Base-by-base conservation (phyloP, 2,113 vertebrate species). In the Myotis brandtii region DNA sequence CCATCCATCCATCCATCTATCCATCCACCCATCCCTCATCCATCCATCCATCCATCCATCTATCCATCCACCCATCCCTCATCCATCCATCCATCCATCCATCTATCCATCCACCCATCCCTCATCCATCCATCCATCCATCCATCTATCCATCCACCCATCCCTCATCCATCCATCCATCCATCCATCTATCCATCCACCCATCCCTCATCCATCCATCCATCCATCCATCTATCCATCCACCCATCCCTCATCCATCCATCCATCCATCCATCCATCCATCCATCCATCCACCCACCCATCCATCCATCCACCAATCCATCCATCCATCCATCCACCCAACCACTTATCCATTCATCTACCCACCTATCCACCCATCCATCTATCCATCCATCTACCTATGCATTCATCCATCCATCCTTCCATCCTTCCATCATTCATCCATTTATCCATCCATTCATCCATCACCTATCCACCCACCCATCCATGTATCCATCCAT, bases 31-130 rank as follows among this genome's bases (percentile, higher is more conserved):
- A 18, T 6, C 27, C 59, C 3, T 9, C 9, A 9, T 25, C 21
- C 56, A 59, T 59, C 8, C 56, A 59, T 21, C 21, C 20, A 9
- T 59, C 56, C 56, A 59, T 59, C 9, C 56, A 59, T 23, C 67
- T 3, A 37, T 4, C n/a, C 0, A 70, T 5, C 34, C 34, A 70
- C 1, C 34, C n/a, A n/a, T n/a, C n/a, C n/a, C n/a, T n/a, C 20
- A 37, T 23, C 20, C 4, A 72, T 11, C 34, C 20, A 40, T 12
- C 20, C 9, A 72, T 21, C 21, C 21, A 25, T 21, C 37, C 1
- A 72, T 12, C 34, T 20, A 25, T 37, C n/a, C 9, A 70, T 3
- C n/a, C 20, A 52, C 9, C 7, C 56, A 10, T 27, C n/a, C n/a
- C n/a, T n/a, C n/a, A n/a, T n/a, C 48, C 21, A 54, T 52, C 17